Evolutionary conservation across 2,797 vertebrate species (phyloP).

Genomic region (Ateles fusciceps): DNA sequence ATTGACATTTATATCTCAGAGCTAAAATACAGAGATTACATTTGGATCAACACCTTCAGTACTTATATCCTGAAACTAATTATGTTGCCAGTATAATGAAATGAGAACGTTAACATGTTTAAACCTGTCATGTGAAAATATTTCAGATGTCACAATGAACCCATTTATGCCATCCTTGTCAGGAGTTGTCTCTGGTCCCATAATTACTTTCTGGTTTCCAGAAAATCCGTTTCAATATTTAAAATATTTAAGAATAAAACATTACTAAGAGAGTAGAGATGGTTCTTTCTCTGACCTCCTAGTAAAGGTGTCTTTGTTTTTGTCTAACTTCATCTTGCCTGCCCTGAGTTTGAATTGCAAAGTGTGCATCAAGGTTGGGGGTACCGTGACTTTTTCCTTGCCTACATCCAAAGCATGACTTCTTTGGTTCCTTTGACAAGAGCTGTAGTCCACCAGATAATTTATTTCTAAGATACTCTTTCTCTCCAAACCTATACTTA

Average conservation of each 20-base stretch:
- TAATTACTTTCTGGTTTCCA: slow-evolving; percentile 36
- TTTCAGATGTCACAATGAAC: slow-evolving; percentile 27
- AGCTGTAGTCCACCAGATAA: not conserved
- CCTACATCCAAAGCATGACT: not conserved
- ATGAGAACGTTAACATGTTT: slow-evolving; percentile 76
- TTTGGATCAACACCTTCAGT: slow-evolving; percentile 82
- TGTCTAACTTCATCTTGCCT: not conserved
- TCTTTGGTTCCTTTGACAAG: slow-evolving; percentile 13
- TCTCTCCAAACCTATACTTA: not conserved
- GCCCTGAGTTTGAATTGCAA: not conserved
- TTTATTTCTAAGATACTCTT: not conserved
- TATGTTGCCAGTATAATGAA: slow-evolving; percentile 78
- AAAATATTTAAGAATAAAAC: slow-evolving; percentile 49
- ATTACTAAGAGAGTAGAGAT: slow-evolving; percentile 5
- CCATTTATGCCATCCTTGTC: not conserved
- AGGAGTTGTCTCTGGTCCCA: not conserved
- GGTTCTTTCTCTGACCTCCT: slow-evolving; percentile 13
- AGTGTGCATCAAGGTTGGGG: not conserved
- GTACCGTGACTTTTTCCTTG: not conserved
- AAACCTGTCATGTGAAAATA: slow-evolving; percentile 40
- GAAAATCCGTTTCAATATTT: slow-evolving; percentile 27
- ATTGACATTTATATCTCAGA: slow-evolving; percentile 82
- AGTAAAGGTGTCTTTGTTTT: slow-evolving; percentile 31
- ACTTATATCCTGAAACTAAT: slow-evolving; percentile 82
- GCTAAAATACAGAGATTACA: slow-evolving; percentile 81